phyloP scores from a whole-genome alignment of 2,888 invertebrate genomes.

The Lasioglossum marginatum region DNA sequence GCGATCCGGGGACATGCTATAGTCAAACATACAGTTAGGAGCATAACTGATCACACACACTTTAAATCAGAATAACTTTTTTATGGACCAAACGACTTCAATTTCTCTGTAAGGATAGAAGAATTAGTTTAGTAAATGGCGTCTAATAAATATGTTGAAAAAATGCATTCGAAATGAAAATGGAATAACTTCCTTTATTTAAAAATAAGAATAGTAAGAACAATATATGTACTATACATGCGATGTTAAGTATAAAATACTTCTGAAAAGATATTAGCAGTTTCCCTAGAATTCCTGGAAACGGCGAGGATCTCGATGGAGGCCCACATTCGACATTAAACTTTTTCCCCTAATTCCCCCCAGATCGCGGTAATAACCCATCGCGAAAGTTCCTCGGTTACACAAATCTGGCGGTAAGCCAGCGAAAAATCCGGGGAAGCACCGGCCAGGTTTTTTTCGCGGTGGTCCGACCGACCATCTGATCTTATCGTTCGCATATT shows the following conservation, averaged over 20 bases:
- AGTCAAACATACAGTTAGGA: no score
- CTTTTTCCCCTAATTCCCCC: neutral
- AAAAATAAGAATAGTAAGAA: no score
- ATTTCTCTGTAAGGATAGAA: no score
- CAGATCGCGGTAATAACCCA: neutral
- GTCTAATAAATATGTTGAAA: no score
- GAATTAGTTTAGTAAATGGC: no score
- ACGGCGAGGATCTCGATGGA: neutral
- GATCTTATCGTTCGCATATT: conserved; percentile 34
- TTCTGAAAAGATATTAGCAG: neutral
- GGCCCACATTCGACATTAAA: neutral
- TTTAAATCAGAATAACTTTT: no score
- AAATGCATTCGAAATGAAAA: no score
- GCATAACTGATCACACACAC: no score
- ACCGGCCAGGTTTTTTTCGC: neutral
- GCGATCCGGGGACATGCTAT: neutral
- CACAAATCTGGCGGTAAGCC: conserved; percentile 24
- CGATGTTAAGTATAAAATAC: no score
- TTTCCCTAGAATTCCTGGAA: neutral
- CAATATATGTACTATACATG: no score
- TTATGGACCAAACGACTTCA: no score
- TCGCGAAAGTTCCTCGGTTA: conserved; percentile 2
- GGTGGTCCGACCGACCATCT: neutral
- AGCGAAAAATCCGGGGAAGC: neutral
- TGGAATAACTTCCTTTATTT: no score